Conservation (phyloP, 2,113 vertebrate species). For the Nettapus auritus region DNA sequence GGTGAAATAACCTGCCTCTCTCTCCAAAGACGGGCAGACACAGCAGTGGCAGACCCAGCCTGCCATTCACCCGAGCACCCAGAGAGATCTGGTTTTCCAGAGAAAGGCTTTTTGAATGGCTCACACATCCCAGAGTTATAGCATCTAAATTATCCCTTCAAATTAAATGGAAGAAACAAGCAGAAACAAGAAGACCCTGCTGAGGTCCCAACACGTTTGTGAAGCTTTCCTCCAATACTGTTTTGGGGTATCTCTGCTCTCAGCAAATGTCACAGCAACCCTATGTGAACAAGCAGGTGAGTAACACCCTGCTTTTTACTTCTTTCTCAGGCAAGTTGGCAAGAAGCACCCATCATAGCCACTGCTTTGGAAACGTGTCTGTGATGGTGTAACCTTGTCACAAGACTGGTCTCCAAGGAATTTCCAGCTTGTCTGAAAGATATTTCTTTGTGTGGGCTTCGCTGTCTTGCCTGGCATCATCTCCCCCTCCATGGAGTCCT, state of each 20-base stretch:
- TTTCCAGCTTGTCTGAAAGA: background rate
- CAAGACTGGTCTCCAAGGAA: background rate
- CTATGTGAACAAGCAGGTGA: background rate
- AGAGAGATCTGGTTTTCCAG: background rate
- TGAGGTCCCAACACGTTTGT: background rate
- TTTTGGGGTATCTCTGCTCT: background rate
- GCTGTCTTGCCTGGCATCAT: background rate
- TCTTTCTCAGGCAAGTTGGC: background rate
- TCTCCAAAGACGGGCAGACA: fast-evolving
- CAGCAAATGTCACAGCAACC: background rate
- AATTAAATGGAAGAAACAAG: background rate
- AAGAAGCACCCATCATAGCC: background rate
- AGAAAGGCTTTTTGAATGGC: background rate
- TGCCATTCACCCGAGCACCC: background rate
- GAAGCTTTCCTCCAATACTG: background rate
- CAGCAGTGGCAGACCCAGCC: background rate
- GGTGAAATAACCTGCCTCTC: background rate
- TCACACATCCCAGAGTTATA: background rate
- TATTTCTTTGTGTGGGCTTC: slow-evolving; percentile 13
- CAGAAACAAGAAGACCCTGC: background rate
- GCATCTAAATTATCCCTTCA: background rate
- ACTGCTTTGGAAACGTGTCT: background rate
- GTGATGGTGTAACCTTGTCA: background rate
- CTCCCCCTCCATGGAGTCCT: background rate
- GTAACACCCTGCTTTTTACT: background rate